These are phyloP conservation scores for Amphiura filiformis DNA, from an alignment of 35 echinoderm and acorn worm species.

Conservation along the genomic window DNA sequence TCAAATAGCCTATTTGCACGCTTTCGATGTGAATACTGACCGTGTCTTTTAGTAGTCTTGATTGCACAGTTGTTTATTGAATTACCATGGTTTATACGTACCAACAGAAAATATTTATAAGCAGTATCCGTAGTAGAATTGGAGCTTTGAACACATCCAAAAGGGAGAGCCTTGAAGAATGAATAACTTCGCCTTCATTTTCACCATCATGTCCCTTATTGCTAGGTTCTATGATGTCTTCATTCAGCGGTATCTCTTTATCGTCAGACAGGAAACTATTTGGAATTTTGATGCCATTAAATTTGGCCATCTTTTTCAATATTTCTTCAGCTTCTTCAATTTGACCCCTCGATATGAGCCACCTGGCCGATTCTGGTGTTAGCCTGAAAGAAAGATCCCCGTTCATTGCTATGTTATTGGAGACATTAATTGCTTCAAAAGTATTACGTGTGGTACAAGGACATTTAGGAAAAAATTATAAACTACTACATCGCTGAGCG, in stretches of 20 bases:
- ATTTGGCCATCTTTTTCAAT: neutral
- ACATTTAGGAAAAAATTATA: too few species aligned
- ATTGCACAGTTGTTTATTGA: too few species aligned
- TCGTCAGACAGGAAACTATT: neutral
- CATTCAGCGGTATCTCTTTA: neutral
- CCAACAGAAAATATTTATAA: neutral
- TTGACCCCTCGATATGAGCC: conserved; percentile 7
- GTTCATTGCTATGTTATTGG: too few species aligned
- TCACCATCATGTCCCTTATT: neutral
- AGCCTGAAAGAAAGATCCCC: neutral
- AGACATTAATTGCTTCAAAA: too few species aligned
- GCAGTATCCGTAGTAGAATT: neutral
- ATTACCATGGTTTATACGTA: too few species aligned
- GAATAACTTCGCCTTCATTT: neutral
- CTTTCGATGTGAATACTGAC: too few species aligned
- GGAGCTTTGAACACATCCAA: neutral
- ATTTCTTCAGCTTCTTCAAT: conserved; percentile 2
- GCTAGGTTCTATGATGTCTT: too few species aligned
- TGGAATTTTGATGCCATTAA: neutral
- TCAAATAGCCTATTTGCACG: too few species aligned
- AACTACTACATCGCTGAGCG: too few species aligned
- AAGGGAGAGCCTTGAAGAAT: neutral
- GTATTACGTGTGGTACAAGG: too few species aligned
- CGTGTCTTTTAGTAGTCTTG: too few species aligned
- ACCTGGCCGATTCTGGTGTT: conserved; percentile 11